Evolutionary conservation across 2,113 vertebrate species (phyloP).

Genomic region (Psittacula cyanocephala): DNA sequence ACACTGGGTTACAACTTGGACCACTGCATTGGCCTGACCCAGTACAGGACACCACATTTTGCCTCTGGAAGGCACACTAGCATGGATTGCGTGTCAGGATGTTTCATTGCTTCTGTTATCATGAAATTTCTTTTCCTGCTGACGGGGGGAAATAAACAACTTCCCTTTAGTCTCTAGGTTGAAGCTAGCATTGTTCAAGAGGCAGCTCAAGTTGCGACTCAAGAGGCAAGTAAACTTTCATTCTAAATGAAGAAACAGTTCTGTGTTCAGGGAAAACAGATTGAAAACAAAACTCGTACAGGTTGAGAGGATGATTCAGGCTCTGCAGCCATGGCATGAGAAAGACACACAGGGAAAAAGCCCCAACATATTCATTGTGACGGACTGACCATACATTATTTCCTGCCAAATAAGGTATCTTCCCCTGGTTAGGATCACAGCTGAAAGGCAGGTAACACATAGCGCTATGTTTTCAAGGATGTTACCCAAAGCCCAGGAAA

Average conservation of each 20-base stretch:
- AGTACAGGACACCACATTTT: not conserved
- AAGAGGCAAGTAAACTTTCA: not conserved
- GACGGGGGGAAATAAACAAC: not conserved
- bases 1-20: not conserved
- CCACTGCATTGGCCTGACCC: accelerated
- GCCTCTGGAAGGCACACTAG: not conserved
- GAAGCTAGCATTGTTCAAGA: not conserved
- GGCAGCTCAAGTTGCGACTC: not conserved
- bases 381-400: not conserved
- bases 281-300: not conserved
- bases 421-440: not conserved
- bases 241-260: not conserved
- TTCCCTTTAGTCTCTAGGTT: not conserved
- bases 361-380: not conserved
- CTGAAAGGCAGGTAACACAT: not conserved
- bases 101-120: not conserved
- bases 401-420: not conserved
- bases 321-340: accelerated
- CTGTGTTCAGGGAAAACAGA: not conserved
- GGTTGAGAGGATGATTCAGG: not conserved
- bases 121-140: not conserved
- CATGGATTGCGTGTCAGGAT: accelerated
- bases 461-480: not conserved
- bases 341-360: not conserved
- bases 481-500: not conserved